Evolutionary conservation across 2,888 invertebrate species (phyloP), one percentile per base, ranked within the genome.

Genomic region (Cancer borealis): DNA sequence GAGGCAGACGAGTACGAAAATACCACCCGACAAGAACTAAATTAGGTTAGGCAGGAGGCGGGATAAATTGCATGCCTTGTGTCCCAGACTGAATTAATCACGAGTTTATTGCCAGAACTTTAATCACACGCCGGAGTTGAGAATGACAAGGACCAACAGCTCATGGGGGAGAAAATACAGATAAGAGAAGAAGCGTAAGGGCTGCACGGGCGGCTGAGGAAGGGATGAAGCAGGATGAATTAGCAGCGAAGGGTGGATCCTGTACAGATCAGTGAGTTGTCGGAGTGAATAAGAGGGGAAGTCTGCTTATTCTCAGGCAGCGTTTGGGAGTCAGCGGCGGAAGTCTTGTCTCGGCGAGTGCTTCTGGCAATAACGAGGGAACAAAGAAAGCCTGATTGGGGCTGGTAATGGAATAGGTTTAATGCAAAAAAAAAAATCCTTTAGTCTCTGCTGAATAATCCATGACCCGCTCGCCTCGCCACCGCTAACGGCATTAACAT

Each of bases 41-140:
- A 79, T 79, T 30, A 79, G 30, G 79, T 79, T 79, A 79, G 79
- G 79, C 79, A 30, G 79, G 79, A 26, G 79, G 79, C 79, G 12
- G 79, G 79, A 79, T 79, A 30, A 79, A 79, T 30, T 12, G 79
- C 30, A 26, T 79, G 79, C 79, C 79, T 26, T 79, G 79, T 79
- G 79, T 79, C 79, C 79, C 79, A 14, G 79, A 30, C 79, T 79
- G 79, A 79, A 79, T 79, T 26, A 79, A 79, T 79, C 79, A 79
- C 79, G 79, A 79, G 79, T 79, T 79, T 79, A 79, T 30, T 79
- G 79, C 79, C 79, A 26, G 30, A 14, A 79, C 79, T 79, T 79
- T 30, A 79, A 79, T 79, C 79, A 79, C 79, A 79, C 79, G 26
- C 79, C 30, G 79, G 79, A 79, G 79, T 30, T 26, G 79, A 79